These are phyloP conservation scores for Anneissia japonica DNA, from an alignment of 35 echinoderm and acorn worm genomes.

Conservation along the genomic window DNA sequence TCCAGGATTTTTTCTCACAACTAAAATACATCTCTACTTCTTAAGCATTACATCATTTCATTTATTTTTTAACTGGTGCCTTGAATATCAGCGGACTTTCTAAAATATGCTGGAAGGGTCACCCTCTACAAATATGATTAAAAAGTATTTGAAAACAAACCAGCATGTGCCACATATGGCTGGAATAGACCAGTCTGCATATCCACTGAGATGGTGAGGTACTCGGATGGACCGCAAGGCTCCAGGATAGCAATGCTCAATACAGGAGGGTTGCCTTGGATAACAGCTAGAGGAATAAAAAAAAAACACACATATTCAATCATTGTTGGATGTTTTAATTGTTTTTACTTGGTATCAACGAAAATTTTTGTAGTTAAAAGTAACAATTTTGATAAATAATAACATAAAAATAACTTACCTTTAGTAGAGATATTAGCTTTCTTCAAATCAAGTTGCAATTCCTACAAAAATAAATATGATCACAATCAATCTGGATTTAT, in stretches of 20 bases:
- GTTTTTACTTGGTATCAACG: no score
- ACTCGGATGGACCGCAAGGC: constrained; percentile 50
- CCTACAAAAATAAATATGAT: constrained; percentile 26
- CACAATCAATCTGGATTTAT: background rate
- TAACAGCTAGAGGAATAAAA: constrained; percentile 25
- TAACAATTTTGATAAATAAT: background rate
- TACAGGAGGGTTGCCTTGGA: constrained; percentile 59
- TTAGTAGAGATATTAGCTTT: constrained; percentile 33
- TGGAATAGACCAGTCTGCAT: constrained; percentile 80
- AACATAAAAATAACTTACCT: constrained; percentile 30
- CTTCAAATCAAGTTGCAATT: constrained; percentile 43
- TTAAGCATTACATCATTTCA: no score
- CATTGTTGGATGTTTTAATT: no score
- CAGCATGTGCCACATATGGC: constrained; percentile 69
- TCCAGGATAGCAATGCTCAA: constrained; percentile 64
- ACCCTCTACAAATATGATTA: background rate
- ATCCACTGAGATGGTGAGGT: constrained; percentile 74
- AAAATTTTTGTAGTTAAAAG: background rate
- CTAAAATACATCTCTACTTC: no score
- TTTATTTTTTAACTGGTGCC: no score
- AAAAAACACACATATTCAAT: no score
- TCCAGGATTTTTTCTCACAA: no score
- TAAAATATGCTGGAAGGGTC: no score
- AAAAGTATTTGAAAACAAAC: constrained; percentile 7
- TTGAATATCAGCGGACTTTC: no score